phyloP scores from a whole-genome alignment of 2,113 vertebrate genomes.

The Microcebus griseorufus region DNA sequence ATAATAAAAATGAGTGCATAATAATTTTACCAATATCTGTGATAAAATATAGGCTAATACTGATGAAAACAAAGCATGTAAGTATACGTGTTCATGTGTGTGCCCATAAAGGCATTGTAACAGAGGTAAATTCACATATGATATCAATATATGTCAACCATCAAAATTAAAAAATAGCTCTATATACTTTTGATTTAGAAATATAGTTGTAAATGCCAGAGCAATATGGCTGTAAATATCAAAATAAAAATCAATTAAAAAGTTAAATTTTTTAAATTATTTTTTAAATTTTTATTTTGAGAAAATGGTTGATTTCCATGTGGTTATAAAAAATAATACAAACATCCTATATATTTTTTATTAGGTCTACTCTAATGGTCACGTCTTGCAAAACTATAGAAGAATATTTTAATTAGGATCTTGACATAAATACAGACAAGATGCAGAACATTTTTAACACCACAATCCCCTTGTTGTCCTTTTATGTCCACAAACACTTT shows the following conservation, averaged over 20 bases:
- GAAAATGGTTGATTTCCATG: not conserved
- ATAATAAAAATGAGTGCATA: not conserved
- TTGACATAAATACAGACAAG: not conserved
- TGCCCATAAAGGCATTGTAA: no score
- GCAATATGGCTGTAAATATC: not conserved
- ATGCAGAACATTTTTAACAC: no score
- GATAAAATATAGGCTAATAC: not conserved
- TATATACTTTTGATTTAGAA: not conserved
- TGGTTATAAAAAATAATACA: not conserved
- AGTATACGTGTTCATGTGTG: accelerated
- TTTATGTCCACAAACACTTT: not conserved
- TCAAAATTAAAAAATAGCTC: not conserved
- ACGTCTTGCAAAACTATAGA: not conserved
- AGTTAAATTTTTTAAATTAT: not conserved
- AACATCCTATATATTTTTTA: not conserved
- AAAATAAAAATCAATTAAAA: not conserved
- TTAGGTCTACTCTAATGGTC: not conserved
- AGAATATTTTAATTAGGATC: not conserved
- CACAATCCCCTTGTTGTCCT: no score
- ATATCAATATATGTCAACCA: not conserved
- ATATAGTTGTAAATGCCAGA: not conserved
- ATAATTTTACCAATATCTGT: not conserved
- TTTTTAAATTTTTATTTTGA: not conserved
- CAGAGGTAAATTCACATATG: not conserved
- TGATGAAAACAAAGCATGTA: no score